Conservation (phyloP, 2,113 vertebrate species). For the Petrocephalus microphthalmus region DNA sequence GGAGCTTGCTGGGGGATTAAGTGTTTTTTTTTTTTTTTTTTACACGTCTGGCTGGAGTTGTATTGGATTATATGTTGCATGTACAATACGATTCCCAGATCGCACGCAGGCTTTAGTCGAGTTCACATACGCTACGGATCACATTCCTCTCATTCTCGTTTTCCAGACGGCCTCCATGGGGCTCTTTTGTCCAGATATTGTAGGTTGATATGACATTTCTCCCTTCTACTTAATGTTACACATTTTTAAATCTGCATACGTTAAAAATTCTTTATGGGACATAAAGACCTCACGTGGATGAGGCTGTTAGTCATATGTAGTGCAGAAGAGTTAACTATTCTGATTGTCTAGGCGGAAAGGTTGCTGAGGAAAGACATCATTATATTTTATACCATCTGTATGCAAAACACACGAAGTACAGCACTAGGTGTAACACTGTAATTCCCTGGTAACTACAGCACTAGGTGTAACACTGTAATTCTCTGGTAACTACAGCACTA, state of each 20-base stretch:
- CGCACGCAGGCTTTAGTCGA: not conserved
- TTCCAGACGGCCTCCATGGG: not conserved
- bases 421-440: not conserved
- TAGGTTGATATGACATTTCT: not conserved
- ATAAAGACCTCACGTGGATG: not conserved
- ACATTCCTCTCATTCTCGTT: not conserved
- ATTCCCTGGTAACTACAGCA: not conserved
- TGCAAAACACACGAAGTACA: not conserved
- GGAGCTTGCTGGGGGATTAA: not conserved
- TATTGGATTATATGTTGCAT: slow-evolving; percentile 1
- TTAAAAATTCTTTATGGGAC: not conserved
- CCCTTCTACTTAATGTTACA: not conserved
- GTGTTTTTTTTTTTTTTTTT: not conserved
- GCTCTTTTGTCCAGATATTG: not conserved
- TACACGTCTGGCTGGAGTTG: not conserved
- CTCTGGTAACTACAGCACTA: too few relatives aligned
- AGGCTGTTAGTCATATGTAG: not conserved
- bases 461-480: too few relatives aligned
- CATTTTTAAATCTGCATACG: not conserved
- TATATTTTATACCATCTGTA: not conserved
- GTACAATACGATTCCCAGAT: not conserved
- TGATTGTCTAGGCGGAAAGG: not conserved
- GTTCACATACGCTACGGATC: not conserved
- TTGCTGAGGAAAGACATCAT: not conserved
- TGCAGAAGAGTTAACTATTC: not conserved